Evolutionary conservation across 2,797 vertebrate genomes (phyloP), one percentile per base, ranked within the genome.

Genomic region (Chrosomus eos): DNA sequence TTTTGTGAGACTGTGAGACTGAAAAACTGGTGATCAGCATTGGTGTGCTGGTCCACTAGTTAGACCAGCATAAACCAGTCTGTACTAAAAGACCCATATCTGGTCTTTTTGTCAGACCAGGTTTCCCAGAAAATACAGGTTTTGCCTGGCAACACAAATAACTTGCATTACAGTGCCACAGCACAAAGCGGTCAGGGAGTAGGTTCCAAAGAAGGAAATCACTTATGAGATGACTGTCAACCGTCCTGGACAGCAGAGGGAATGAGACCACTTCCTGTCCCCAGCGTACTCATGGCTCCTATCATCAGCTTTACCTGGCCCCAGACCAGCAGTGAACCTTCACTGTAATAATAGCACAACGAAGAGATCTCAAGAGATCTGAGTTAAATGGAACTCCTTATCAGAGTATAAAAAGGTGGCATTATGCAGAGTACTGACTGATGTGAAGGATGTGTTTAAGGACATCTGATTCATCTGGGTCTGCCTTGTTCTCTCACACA

Each of bases 181-280:
- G 82, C 75, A 82, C 81, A 85, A 88, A 84, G 82, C 78, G 80
- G 83, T 89, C 38, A 82, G 90, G 90, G 90, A 92, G 78, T 58
- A 64, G 13, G 77, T 68, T 92, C 88, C 91, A 94, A 94, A 91
- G 91, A 87, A 91, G 91, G 92, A 94, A 93, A 87, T 90, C 88
- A 78, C 91, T 89, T 85, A 78, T 89, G 88, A 82, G 84, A 80
- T 2, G 74, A 91, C 84, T 76, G 74, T 88, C 86, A 90, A 70
- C 78, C 33, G 68, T 88, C 80, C 87, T 88, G 87, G 83, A 88
- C 78, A 88, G 80, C 77, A 76, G 71, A 79, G 89, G 90, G 86
- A 90, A 85, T 84, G 84, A 80, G 67, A 64, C 79, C 21, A 74
- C 81, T 92, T 94, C 91, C 92, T 92, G 84, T 91, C 77, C 86